Percentiles rank a stretch among this genome's conserved stretches.
Evolutionary conservation across 1,140 invertebrate genomes (phyloP).

Genomic region (Adelges cooleyi): DNA sequence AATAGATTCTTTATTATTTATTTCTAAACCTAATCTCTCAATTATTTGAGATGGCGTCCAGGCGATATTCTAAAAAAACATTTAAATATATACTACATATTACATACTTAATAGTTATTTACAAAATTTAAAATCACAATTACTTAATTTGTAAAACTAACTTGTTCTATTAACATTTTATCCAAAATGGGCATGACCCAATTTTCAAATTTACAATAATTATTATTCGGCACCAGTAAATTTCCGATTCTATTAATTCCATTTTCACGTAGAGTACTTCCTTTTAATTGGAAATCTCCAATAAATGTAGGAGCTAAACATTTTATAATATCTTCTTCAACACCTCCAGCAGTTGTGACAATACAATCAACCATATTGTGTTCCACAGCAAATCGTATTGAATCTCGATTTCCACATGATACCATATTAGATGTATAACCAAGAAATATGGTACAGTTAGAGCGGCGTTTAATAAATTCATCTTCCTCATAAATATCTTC

Average conservation of each 20-base stretch:
- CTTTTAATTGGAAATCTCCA: conserved; percentile 79
- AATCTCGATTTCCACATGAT: conserved; percentile 86
- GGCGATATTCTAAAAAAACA: conserved; percentile 36
- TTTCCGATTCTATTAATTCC: conserved; percentile 98
- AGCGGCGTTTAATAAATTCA: conserved; percentile 61
- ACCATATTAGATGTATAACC: conserved; percentile 98
- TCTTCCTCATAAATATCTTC: conserved; percentile 62
- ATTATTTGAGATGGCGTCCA: conserved; percentile 95
- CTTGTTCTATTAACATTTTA: conserved; percentile 81
- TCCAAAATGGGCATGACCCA: conserved; percentile 94
- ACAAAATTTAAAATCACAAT: conserved; percentile 12
- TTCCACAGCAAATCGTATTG: conserved; percentile 77
- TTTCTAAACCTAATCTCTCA: conserved; percentile 71
- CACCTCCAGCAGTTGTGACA: conserved; percentile 93
- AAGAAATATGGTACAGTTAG: conserved; percentile 90
- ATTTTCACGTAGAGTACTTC: conserved; percentile 60
- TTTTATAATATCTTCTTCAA: conserved; percentile 99
- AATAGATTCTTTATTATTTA: conserved; percentile 82
- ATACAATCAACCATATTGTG: conserved; percentile 90
- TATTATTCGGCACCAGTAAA: conserved; percentile 93
- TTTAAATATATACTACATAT: too few species aligned
- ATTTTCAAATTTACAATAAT: conserved; percentile 97
- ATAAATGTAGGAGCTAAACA: conserved; percentile 89
- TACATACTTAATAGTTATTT: too few species aligned
- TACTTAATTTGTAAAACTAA: conserved; percentile 34